Evolutionary conservation across 2,888 invertebrate genomes (phyloP).

Genomic region (Phrixothrix hirtus): DNA sequence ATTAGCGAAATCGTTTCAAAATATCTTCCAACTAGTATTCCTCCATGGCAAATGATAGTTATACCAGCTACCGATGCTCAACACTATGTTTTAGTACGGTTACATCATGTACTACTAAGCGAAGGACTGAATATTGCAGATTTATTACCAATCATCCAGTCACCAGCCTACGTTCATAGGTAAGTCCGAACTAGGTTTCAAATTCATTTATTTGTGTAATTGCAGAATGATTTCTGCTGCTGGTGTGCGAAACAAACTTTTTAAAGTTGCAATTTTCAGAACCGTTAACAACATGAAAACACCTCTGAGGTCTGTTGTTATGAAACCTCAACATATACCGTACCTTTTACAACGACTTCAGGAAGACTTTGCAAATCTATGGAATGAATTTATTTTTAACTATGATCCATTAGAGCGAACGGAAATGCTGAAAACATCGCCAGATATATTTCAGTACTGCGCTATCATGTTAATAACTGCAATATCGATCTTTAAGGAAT

Average conservation of each 20-base stretch:
- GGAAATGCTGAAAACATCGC: constrained; percentile 63
- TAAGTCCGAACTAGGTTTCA: no score
- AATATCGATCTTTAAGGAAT: constrained; percentile 66
- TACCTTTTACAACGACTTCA: constrained; percentile 68
- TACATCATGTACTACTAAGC: constrained; percentile 75
- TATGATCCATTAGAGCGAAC: constrained; percentile 79
- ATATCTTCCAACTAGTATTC: constrained; percentile 70
- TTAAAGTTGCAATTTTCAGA: constrained; percentile 11
- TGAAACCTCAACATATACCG: constrained; percentile 66
- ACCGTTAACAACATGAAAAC: constrained; percentile 45
- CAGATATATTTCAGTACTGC: constrained; percentile 64
- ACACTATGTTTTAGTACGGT: constrained; percentile 72
- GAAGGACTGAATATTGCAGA: constrained; percentile 78
- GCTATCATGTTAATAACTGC: constrained; percentile 68
- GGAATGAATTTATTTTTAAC: constrained; percentile 80
- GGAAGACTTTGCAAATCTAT: constrained; percentile 71
- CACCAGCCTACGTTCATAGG: constrained; percentile 38
- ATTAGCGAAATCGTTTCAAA: constrained; percentile 78
- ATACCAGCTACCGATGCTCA: constrained; percentile 66
- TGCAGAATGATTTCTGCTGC: no score
- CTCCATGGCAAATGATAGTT: constrained; percentile 82
- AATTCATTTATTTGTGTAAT: no score
- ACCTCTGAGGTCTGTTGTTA: constrained; percentile 62
- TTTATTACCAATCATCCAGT: constrained; percentile 65
- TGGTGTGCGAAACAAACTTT: background rate